These are phyloP conservation scores for Drosophila lacteicornis DNA, from an alignment of 1,140 invertebrate genomes.

Conservation along the genomic window DNA sequence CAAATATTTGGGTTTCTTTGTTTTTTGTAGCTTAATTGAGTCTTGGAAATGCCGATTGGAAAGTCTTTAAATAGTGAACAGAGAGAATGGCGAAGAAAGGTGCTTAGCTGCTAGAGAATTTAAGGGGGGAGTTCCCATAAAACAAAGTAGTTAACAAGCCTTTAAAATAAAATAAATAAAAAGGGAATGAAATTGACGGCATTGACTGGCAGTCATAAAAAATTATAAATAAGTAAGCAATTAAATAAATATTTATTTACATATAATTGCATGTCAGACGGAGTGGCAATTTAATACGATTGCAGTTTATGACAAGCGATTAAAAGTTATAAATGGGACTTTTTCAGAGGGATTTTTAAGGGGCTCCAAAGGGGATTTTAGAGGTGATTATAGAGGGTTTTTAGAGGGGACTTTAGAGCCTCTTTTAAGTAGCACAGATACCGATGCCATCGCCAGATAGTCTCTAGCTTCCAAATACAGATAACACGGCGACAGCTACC, in stretches of 20 bases:
- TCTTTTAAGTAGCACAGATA: conserved; percentile 74
- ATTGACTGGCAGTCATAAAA: conserved; percentile 19
- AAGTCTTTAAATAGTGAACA: conserved; percentile 8
- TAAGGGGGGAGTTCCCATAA: conserved; percentile 33
- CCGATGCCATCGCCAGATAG: conserved; percentile 71
- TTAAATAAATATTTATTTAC: conserved; percentile 81
- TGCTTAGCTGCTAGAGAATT: neutral
- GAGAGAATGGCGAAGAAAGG: conserved; percentile 1
- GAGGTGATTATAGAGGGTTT: neutral
- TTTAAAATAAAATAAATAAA: conserved; percentile 24
- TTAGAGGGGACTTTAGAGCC: conserved; percentile 27
- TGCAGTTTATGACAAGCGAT: conserved; percentile 81
- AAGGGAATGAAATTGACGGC: conserved; percentile 6
- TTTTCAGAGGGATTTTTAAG: conserved; percentile 33
- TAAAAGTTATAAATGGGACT: conserved; percentile 59
- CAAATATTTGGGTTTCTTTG: conserved; percentile 41
- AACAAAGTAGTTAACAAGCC: neutral
- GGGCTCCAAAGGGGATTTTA: neutral
- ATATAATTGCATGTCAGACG: conserved; percentile 68
- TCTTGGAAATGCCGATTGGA: conserved; percentile 39
- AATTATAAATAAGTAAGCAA: conserved; percentile 71
- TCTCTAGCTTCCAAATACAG: conserved; percentile 51
- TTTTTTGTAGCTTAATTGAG: conserved; percentile 38
- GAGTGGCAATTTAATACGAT: conserved; percentile 71
- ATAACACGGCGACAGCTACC: conserved; percentile 67